These are phyloP conservation scores for Luffia ferchaultella DNA, from an alignment of 2,888 invertebrate species.

Conservation along the genomic window DNA sequence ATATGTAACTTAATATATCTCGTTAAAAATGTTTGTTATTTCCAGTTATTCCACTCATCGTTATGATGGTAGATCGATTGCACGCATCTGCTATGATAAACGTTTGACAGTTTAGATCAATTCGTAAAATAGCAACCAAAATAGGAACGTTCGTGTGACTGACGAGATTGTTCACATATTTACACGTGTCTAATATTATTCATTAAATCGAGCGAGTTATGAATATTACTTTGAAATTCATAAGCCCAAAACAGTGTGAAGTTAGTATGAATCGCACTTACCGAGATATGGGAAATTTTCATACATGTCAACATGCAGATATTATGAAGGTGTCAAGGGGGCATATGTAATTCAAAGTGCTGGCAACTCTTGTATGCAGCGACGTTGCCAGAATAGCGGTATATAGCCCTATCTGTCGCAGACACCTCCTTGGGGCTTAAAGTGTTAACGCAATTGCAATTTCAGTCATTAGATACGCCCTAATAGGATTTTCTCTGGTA, in stretches of 20 bases:
- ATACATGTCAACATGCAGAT: not conserved
- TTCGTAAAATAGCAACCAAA: too few species aligned
- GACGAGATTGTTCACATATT: not conserved
- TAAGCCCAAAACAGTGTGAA: not conserved
- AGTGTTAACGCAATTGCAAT: not conserved
- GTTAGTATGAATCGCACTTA: not conserved
- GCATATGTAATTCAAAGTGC: slow-evolving; percentile 12
- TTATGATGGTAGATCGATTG: too few species aligned
- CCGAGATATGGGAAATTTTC: not conserved
- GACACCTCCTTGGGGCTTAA: slow-evolving; percentile 17
- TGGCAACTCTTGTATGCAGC: slow-evolving; percentile 54
- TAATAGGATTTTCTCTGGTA: not conserved
- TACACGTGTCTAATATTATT: not conserved
- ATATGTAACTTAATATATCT: too few species aligned
- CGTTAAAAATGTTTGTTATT: too few species aligned
- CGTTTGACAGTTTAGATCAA: too few species aligned
- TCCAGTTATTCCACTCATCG: too few species aligned
- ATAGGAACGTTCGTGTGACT: too few species aligned
- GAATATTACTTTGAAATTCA: not conserved
- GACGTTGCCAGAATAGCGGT: slow-evolving; percentile 42
- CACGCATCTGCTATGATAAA: too few species aligned
- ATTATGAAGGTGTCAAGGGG: too few species aligned
- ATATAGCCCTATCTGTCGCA: slow-evolving; percentile 26
- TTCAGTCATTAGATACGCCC: not conserved
- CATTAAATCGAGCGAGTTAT: not conserved